phyloP scores from a whole-genome alignment of 2,888 invertebrate species.

The Drosophila anomalata region DNA sequence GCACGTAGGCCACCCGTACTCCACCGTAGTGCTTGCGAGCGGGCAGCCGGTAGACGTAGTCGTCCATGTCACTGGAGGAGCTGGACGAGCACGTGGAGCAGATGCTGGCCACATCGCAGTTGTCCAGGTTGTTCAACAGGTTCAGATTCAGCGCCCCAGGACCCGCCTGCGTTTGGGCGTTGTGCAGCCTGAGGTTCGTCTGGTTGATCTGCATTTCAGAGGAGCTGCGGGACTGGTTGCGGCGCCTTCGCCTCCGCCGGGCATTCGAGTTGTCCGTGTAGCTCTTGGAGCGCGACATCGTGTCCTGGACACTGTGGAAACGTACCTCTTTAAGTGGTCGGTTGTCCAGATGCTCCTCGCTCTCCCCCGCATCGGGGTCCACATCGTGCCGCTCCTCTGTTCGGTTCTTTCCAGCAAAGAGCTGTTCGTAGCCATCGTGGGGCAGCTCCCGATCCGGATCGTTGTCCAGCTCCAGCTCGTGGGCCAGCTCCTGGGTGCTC shows the following conservation, averaged over 20 bases:
- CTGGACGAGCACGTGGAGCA: conserved; percentile 97
- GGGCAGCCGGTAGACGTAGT: conserved; percentile 93
- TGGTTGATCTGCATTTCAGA: conserved; percentile 84
- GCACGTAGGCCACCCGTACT: conserved; percentile 96
- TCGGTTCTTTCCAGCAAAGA: conserved; percentile 46
- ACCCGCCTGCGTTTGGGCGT: conserved; percentile 79
- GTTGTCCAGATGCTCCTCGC: conserved; percentile 60
- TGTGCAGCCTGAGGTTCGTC: conserved; percentile 80
- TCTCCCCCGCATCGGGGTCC: conserved; percentile 49
- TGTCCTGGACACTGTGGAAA: conserved; percentile 82
- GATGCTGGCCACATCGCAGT: conserved; percentile 89
- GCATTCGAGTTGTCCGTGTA: conserved; percentile 85
- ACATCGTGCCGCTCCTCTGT: conserved; percentile 57
- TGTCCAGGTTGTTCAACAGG: conserved; percentile 72
- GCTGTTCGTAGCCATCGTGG: conserved; percentile 77
- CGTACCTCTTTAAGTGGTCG: conserved; percentile 82
- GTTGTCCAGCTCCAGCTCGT: conserved; percentile 80
- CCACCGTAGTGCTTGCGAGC: conserved; percentile 93
- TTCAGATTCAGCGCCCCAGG: conserved; percentile 49
- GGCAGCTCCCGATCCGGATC: conserved; percentile 74
- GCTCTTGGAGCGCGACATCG: conserved; percentile 85
- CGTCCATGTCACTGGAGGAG: conserved; percentile 92
- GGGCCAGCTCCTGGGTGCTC: conserved; percentile 82
- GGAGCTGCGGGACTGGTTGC: conserved; percentile 82
- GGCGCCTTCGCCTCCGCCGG: conserved; percentile 78